Evolutionary conservation across 2,113 vertebrate genomes (phyloP).

Genomic region (Falcunculus frontatus): DNA sequence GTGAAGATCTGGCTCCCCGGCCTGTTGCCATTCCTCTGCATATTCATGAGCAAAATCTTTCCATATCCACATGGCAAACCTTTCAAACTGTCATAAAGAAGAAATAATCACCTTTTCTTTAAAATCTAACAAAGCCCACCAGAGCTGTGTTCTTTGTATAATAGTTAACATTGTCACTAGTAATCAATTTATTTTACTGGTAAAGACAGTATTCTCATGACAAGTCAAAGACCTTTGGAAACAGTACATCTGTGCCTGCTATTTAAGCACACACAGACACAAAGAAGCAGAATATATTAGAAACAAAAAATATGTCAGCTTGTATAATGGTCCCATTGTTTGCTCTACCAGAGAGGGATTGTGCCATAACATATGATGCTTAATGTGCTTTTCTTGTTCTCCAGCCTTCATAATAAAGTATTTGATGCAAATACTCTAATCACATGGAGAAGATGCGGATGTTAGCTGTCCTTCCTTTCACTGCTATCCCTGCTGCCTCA

Average conservation of each 20-base stretch:
- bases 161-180: constrained; percentile 61
- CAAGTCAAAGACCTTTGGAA: constrained; percentile 76
- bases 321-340: constrained; percentile 72
- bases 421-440: constrained; percentile 53
- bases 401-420: constrained; percentile 52
- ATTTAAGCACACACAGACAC: constrained; percentile 71
- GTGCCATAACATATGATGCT: constrained; percentile 66
- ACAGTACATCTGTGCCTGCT: constrained; percentile 74
- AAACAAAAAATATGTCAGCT: constrained; percentile 76
- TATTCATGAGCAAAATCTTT: constrained; percentile 65
- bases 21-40: constrained; percentile 39
- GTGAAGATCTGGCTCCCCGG: constrained; percentile 7
- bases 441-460: constrained; percentile 33
- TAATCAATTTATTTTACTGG: constrained; percentile 64
- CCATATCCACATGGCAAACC: constrained; percentile 62
- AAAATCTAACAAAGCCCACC: constrained; percentile 59
- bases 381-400: constrained; percentile 67
- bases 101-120: constrained; percentile 66
- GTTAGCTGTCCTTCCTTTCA: constrained; percentile 10
- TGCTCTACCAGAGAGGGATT: constrained; percentile 64
- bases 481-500: neutral
- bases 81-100: constrained; percentile 69
- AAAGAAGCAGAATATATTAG: constrained; percentile 73
- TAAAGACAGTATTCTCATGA: constrained; percentile 68
- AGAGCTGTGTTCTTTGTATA: constrained; percentile 48